Evolutionary conservation across 2,888 invertebrate genomes (phyloP), one percentile per base, ranked within the genome.

Genomic region (Nebria brevicollis): DNA sequence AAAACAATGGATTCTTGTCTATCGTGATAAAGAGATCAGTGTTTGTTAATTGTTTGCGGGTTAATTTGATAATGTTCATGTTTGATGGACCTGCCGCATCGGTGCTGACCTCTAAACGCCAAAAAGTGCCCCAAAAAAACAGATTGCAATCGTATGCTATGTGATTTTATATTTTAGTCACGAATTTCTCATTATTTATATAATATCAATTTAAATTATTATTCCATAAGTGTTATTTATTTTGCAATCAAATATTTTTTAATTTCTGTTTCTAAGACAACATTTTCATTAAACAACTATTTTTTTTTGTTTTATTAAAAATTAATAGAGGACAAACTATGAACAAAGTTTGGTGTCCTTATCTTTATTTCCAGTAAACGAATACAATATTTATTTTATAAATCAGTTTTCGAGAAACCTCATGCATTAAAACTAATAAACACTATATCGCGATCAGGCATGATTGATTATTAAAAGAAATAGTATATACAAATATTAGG

Each of bases 1-100:
- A 11, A 54, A 13, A 54, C 54, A 54, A 54, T 54, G 54, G 13
- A 6, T 54, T 54, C 54, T 54, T 54, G 54, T 54, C 54, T 54
- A 54, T 54, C 54, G 13, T 54, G 54, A 54, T 54, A 54, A 54
- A 54, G 54, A 54, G 54, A 54, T 54, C 54, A 54, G 54, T 54
- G 54, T 54, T 54, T 54, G 54, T 54, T 54, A 54, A 54, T 54
- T 54, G 54, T 54, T 54, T 54, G 54, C 54, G 54, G 54, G 54
- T 54, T 54, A 54, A 54, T 54, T 54, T 54, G 54, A 54, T 54
- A 13, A 54, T 54, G 13, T 54, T 54, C 7, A 54, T 54, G 54
- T 54, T 6, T 54, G 54, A 54, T 54, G 54, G 54, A 54, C 54
- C 13, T 8, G 11, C 54, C 54, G 54, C 54, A 13, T 54, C 54